phyloP scores from a whole-genome alignment of 2,797 vertebrate species.

The Hydrocynus forskahlii region DNA sequence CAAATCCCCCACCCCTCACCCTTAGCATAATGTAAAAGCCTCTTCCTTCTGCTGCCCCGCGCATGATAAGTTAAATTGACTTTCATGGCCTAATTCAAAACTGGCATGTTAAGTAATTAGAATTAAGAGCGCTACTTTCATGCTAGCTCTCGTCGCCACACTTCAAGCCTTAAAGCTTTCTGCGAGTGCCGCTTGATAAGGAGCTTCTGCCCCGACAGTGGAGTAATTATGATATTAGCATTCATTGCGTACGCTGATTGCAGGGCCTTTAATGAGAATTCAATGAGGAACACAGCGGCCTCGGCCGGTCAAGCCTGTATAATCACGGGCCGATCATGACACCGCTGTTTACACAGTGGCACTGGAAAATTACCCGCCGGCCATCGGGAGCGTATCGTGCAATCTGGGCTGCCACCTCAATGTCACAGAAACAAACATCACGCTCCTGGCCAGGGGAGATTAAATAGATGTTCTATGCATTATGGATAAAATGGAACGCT shows the following conservation, averaged over 20 bases:
- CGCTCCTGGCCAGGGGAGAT: slow-evolving; percentile 38
- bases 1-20: not conserved
- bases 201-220: slow-evolving; percentile 36
- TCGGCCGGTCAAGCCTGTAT: slow-evolving; percentile 43
- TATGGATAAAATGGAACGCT: slow-evolving; percentile 19
- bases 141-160: slow-evolving; percentile 13
- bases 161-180: slow-evolving; percentile 30
- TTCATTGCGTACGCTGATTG: slow-evolving; percentile 41
- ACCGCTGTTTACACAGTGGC: slow-evolving; percentile 59
- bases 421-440: slow-evolving; percentile 36
- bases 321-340: slow-evolving; percentile 61
- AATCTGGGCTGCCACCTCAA: slow-evolving; percentile 40
- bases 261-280: slow-evolving; percentile 51
- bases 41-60: slow-evolving; percentile 6
- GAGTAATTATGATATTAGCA: slow-evolving; percentile 60
- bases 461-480: slow-evolving; percentile 43
- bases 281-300: slow-evolving; percentile 30
- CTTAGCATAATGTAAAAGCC: slow-evolving; percentile 29
- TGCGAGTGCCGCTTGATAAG: slow-evolving; percentile 53
- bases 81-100: slow-evolving; percentile 48
- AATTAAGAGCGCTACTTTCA: slow-evolving; percentile 49
- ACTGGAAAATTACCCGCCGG: slow-evolving; percentile 60
- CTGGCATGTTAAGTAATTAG: slow-evolving; percentile 54
- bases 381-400: slow-evolving; percentile 45
- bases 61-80: slow-evolving; percentile 55